Evolutionary conservation across 2,888 invertebrate genomes (phyloP).

Genomic region (Hedychridium roseum): DNA sequence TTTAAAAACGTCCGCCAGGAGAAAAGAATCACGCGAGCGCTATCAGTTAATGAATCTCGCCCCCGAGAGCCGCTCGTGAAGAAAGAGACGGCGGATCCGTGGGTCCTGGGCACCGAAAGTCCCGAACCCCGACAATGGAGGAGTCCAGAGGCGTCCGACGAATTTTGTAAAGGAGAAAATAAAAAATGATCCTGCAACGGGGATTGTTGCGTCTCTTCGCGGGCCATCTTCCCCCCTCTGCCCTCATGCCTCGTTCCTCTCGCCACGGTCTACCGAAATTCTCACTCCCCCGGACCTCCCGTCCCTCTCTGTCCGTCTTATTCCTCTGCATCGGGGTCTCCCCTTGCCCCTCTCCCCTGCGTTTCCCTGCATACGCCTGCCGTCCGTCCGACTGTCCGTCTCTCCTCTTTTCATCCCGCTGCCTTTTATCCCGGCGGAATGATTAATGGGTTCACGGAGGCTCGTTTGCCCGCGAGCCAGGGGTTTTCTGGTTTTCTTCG

Average conservation of each 20-base stretch:
- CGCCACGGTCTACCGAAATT: not conserved
- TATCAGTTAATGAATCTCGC: conserved; percentile 58
- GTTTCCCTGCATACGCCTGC: conserved; percentile 23
- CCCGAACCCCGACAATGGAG: conserved; percentile 45
- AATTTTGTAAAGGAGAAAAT: conserved; percentile 52
- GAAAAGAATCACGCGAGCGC: conserved; percentile 37
- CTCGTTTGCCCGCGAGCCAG: conserved; percentile 28
- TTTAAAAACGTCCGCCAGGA: conserved; percentile 30
- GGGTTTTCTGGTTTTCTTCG: conserved; percentile 51
- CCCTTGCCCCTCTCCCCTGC: not conserved
- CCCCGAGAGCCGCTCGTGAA: conserved; percentile 25
- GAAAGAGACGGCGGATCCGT: conserved; percentile 21
- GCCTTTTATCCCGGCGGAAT: conserved; percentile 56
- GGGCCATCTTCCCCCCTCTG: not conserved
- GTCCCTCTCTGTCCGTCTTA: conserved; percentile 7
- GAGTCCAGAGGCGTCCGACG: conserved; percentile 39
- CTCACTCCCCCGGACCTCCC: conserved; percentile 4
- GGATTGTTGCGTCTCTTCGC: conserved; percentile 2
- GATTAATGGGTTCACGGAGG: conserved; percentile 60
- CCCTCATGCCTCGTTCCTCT: not conserved
- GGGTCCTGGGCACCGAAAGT: conserved; percentile 17
- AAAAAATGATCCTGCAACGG: conserved; percentile 45
- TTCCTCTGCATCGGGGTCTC: conserved; percentile 17
- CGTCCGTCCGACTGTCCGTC: conserved; percentile 51
- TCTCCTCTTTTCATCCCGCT: conserved; percentile 45